Evolutionary conservation across 2,797 vertebrate genomes (phyloP).

Genomic region (Triplophysa bombifrons): DNA sequence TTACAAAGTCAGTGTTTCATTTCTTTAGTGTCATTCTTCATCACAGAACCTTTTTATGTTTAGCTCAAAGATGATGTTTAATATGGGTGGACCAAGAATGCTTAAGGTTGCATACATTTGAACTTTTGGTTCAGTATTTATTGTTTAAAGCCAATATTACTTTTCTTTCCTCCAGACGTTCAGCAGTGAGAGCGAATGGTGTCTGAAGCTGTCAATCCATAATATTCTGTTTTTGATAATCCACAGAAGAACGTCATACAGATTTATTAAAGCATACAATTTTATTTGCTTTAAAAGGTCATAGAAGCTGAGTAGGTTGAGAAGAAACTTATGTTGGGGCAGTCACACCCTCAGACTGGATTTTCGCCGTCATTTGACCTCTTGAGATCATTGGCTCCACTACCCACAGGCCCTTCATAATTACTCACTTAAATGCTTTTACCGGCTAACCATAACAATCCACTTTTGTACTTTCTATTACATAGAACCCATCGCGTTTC

Average conservation of each 20-base stretch:
- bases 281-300: constrained; percentile 1
- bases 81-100: no score
- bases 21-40: no score
- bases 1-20: no score
- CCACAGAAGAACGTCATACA: background rate
- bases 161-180: background rate
- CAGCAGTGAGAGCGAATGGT: background rate
- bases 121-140: no score
- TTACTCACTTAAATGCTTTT: constrained; percentile 10
- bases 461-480: background rate
- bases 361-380: background rate
- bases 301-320: background rate
- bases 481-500: constrained; percentile 17
- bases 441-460: constrained; percentile 10
- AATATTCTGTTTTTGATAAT: background rate
- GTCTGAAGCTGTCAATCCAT: background rate
- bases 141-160: no score
- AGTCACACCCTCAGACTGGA: background rate
- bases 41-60: background rate
- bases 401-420: background rate
- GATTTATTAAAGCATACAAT: background rate
- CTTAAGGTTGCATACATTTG: no score
- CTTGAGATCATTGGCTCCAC: background rate
- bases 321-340: background rate
- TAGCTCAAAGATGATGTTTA: background rate